A percentile compares a stretch with the other conserved stretches of the same genome.
phyloP scores from a whole-genome alignment of 2,113 vertebrate species.

The rat (Rattus norvegicus) region GRCr8 NC_086024.1:75802001-75802500 shows the following conservation, averaged over 20 bases:
- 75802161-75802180: not conserved
- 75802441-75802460: not conserved
- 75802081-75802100: not conserved
- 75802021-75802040: not conserved
- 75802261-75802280: not conserved
- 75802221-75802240: not conserved
- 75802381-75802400: not conserved
- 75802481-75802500: not conserved
- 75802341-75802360: not conserved
- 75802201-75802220: not conserved
- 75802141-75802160: not conserved
- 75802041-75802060: not conserved
- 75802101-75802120: not conserved
- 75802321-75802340: not conserved
- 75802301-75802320: not conserved
- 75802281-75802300: not conserved
- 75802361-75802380: not conserved
- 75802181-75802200: not conserved
- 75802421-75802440: not conserved
- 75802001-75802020: not conserved
- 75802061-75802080: not conserved
- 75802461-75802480: not conserved
- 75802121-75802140: not conserved
- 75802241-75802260: too few relatives aligned
- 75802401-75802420: not conserved